These are phyloP conservation scores for Hofmannophila pseudospretella DNA, from an alignment of 2,888 invertebrate species.

Conservation along the genomic window DNA sequence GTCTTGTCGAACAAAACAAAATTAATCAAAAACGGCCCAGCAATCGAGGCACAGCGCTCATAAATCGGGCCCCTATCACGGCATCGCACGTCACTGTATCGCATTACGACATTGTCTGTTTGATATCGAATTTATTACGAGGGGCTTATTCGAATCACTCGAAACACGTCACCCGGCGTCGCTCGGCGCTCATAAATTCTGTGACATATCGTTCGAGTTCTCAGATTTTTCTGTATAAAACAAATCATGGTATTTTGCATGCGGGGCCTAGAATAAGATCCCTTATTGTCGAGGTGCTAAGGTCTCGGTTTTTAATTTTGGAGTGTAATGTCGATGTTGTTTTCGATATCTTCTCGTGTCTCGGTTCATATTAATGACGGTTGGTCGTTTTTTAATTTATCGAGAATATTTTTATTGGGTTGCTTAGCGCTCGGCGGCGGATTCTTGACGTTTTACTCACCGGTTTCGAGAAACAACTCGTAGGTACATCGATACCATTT, in stretches of 20 bases:
- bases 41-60: constrained; percentile 41
- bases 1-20: constrained; percentile 12
- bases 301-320: constrained; percentile 27
- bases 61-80: constrained; percentile 59
- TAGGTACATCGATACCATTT: constrained; percentile 5
- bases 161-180: constrained; percentile 55
- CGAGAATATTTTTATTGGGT: constrained; percentile 45
- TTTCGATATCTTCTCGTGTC: constrained; percentile 46
- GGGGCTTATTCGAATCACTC: constrained; percentile 56
- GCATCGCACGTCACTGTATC: constrained; percentile 60
- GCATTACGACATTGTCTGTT: constrained; percentile 67
- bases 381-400: constrained; percentile 54
- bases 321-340: constrained; percentile 26
- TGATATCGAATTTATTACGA: constrained; percentile 67
- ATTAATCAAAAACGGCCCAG: constrained; percentile 24
- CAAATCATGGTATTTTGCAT: constrained; percentile 22
- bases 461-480: constrained; percentile 16
- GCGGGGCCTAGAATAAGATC: constrained; percentile 20
- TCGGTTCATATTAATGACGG: constrained; percentile 63
- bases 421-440: constrained; percentile 32
- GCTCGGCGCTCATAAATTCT: constrained; percentile 62
- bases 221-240: constrained; percentile 54
- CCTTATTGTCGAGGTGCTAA: constrained; percentile 32
- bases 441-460: constrained; percentile 29
- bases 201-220: constrained; percentile 66